These are phyloP conservation scores for Pholis gunnellus DNA, from an alignment of 2,113 vertebrate species.

Conservation along the genomic window DNA sequence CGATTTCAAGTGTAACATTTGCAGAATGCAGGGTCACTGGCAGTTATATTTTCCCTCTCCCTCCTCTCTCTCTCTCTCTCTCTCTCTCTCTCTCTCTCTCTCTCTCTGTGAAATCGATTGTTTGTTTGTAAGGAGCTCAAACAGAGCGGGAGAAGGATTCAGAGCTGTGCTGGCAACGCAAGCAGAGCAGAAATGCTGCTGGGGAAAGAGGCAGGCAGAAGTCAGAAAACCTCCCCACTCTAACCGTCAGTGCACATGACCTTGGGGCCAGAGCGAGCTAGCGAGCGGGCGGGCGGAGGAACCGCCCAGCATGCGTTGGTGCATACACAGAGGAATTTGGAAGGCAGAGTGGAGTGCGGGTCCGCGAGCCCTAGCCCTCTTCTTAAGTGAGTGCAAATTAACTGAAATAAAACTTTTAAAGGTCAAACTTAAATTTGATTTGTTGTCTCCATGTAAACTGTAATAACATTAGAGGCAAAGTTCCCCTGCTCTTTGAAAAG, in stretches of 20 bases:
- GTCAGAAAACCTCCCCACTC: constrained; percentile 74
- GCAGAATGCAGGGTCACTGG: constrained; percentile 84
- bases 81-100: constrained; percentile 51
- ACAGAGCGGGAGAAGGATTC: constrained; percentile 76
- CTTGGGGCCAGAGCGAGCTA: constrained; percentile 76
- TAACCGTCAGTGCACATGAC: constrained; percentile 69
- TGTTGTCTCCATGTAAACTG: constrained; percentile 69
- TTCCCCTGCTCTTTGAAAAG: constrained; percentile 58
- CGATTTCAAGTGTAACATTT: constrained; percentile 85
- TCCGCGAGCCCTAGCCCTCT: constrained; percentile 59
- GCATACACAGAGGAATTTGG: constrained; percentile 66
- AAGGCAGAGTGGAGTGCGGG: constrained; percentile 63
- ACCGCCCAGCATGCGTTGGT: constrained; percentile 57
- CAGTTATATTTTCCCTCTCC: constrained; percentile 74
- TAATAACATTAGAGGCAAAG: constrained; percentile 73
- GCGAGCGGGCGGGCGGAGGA: constrained; percentile 66
- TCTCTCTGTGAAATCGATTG: constrained; percentile 80
- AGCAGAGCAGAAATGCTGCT: constrained; percentile 79
- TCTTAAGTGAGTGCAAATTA: constrained; percentile 81
- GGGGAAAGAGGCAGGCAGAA: constrained; percentile 81
- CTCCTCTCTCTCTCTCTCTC: constrained; percentile 44
- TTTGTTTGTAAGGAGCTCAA: constrained; percentile 84
- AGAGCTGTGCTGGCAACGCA: constrained; percentile 73
- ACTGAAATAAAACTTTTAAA: constrained; percentile 80
- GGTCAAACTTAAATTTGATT: constrained; percentile 75